Evolutionary conservation across 1,140 invertebrate species (phyloP).

Genomic region (Pygmarrhopalites habei): DNA sequence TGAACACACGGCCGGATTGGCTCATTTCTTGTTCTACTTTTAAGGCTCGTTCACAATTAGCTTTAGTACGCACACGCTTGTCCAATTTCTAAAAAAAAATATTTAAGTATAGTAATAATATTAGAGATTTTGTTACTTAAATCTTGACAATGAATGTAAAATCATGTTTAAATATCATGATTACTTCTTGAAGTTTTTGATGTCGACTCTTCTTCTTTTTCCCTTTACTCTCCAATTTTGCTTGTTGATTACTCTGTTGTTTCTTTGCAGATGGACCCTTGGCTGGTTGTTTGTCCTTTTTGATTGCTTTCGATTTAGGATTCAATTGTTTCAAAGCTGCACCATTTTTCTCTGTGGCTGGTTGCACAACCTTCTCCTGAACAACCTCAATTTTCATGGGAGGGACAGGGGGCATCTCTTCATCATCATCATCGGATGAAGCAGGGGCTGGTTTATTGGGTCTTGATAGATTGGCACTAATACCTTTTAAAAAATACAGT

Average conservation of each 20-base stretch:
- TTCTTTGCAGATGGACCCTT: neutral
- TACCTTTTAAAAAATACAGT: neutral
- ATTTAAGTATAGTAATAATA: no score
- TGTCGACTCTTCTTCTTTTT: conserved; percentile 19
- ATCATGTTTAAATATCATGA: no score
- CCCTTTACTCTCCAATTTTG: neutral
- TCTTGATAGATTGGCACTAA: conserved; percentile 1
- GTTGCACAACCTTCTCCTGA: neutral
- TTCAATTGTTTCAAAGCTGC: conserved; percentile 6
- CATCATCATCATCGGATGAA: no score
- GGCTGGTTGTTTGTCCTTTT: neutral
- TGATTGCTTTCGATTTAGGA: conserved; percentile 12
- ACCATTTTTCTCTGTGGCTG: neutral
- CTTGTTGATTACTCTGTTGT: conserved; percentile 7
- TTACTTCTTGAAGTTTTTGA: conserved; percentile 17
- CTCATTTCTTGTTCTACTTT: conserved; percentile 19
- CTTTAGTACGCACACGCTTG: conserved; percentile 6
- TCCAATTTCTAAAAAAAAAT: conserved; percentile 21
- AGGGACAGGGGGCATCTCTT: neutral
- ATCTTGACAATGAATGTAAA: no score
- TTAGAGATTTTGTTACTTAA: no score
- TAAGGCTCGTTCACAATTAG: conserved; percentile 17
- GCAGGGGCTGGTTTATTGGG: no score
- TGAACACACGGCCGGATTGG: conserved; percentile 1
- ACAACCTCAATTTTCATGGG: conserved; percentile 12